Conservation (phyloP, 2,113 vertebrate species). For the Marcusenius ussheri region DNA sequence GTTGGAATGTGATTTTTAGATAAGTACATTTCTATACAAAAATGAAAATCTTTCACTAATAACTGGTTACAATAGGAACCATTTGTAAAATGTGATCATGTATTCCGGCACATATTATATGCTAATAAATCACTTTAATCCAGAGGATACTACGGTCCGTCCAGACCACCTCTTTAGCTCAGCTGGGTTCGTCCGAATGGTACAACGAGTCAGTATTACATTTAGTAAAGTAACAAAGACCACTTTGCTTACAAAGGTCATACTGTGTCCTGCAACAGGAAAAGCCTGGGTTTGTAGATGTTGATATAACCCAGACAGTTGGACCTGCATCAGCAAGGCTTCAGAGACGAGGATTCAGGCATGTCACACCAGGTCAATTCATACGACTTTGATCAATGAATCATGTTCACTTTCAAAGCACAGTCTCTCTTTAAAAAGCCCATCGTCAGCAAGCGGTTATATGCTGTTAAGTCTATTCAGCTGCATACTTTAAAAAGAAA, state of each 20-base stretch:
- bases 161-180: not conserved
- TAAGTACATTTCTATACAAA: not conserved
- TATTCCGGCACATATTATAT: not conserved
- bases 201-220: not conserved
- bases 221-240: not conserved
- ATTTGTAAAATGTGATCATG: not conserved
- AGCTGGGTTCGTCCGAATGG: not conserved
- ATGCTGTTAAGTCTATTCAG: not conserved
- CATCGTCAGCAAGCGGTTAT: not conserved
- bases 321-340: not conserved
- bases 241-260: not conserved
- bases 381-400: not conserved
- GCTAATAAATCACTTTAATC: not conserved
- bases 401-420: not conserved
- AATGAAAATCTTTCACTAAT: not conserved
- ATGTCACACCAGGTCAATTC: not conserved
- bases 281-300: not conserved
- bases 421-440: not conserved
- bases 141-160: not conserved
- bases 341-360: not conserved
- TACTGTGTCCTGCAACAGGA: not conserved
- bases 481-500: not conserved
- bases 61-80: not conserved
- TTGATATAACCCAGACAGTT: not conserved
- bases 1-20: not conserved